A percentile compares a stretch with the other conserved stretches of the same genome.
phyloP scores from a whole-genome alignment of 2,888 invertebrate genomes.

The Ophioninae sp. region DNA sequence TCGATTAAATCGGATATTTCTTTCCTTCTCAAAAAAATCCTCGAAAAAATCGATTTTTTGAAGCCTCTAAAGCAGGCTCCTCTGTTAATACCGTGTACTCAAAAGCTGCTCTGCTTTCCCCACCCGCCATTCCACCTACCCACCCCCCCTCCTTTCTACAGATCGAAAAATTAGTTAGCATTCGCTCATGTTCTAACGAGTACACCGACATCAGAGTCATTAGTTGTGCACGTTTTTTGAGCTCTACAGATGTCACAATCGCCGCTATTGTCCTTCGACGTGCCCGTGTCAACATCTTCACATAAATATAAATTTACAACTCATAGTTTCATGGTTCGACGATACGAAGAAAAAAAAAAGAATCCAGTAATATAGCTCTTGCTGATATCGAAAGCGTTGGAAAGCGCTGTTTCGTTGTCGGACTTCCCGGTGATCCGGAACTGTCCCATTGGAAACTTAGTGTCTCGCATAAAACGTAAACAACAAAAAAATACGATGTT shows the following conservation, averaged over 20 bases:
- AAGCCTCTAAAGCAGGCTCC: too few species aligned
- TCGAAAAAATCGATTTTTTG: too few species aligned
- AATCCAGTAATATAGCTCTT: background rate
- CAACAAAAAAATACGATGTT: background rate
- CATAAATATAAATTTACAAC: background rate
- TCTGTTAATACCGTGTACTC: conserved; percentile 10
- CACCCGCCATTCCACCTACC: background rate
- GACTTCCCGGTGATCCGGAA: background rate
- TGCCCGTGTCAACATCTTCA: background rate
- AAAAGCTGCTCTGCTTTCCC: conserved; percentile 34
- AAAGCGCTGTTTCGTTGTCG: background rate
- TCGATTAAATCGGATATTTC: too few species aligned
- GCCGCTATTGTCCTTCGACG: background rate
- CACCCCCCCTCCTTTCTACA: background rate
- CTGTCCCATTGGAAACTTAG: background rate
- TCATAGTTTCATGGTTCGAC: background rate
- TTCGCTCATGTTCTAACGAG: background rate
- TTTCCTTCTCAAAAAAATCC: too few species aligned
- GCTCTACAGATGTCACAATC: background rate
- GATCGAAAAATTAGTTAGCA: background rate
- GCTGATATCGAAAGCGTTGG: background rate
- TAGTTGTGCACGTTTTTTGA: conserved; percentile 18
- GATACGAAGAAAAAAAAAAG: background rate
- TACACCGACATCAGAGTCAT: background rate
- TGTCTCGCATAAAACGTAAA: background rate